Evolutionary conservation across 2,113 vertebrate genomes (phyloP).

Genomic region (Cettia cetti): DNA sequence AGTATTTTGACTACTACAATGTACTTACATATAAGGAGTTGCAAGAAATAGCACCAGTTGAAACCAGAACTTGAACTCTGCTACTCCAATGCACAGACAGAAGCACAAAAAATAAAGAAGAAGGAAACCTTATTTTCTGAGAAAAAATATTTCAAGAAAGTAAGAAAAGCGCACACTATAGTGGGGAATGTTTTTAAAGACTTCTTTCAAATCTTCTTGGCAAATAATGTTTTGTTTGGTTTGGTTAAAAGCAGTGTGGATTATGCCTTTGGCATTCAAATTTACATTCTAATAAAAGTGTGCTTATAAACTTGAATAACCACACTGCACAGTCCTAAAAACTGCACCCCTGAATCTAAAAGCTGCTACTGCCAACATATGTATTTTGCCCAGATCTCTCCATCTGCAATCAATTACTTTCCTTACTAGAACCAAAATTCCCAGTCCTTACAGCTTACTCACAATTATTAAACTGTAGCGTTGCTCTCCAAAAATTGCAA

Average conservation of each 20-base stretch:
- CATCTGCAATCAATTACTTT: conserved; percentile 71
- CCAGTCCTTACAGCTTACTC: conserved; percentile 45
- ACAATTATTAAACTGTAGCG: conserved; percentile 43
- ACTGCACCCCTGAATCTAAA: conserved; percentile 27
- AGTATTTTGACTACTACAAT: neutral
- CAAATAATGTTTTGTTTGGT: conserved; percentile 40
- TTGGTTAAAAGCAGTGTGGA: conserved; percentile 33
- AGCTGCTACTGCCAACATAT: conserved; percentile 54
- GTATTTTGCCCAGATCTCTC: conserved; percentile 47
- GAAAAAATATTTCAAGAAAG: conserved; percentile 4
- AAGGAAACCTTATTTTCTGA: neutral
- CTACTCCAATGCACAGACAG: neutral
- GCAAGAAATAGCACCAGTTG: neutral
- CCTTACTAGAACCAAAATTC: conserved; percentile 56
- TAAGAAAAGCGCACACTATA: neutral
- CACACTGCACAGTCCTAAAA: conserved; percentile 14
- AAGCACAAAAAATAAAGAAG: neutral
- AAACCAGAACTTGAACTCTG: neutral
- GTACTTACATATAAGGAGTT: neutral
- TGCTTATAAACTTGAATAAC: conserved; percentile 54
- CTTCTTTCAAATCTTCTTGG: conserved; percentile 44
- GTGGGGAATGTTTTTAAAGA: conserved; percentile 4
- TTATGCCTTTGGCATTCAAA: conserved; percentile 50
- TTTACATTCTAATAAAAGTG: conserved; percentile 55
- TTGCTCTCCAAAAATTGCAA: neutral